These are phyloP conservation scores for Emmelina monodactyla DNA, from an alignment of 2,888 invertebrate genomes.

Conservation along the genomic window DNA sequence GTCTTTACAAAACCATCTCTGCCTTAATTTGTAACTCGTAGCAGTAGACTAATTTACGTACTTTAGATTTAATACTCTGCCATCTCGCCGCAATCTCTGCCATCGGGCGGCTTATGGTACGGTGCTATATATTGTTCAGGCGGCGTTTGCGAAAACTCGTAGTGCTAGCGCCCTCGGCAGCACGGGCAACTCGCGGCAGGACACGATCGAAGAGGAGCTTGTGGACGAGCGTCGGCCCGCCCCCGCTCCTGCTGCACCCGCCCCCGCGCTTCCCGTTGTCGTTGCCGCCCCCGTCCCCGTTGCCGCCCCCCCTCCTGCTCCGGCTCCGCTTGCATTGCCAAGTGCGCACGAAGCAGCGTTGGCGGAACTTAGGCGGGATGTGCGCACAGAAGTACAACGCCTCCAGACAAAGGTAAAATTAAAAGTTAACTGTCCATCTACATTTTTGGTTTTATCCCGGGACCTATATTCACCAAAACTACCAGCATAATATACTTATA, in stretches of 20 bases:
- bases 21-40: too few species aligned
- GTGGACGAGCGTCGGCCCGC: constrained; percentile 59
- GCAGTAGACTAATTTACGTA: too few species aligned
- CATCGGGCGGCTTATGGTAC: too few species aligned
- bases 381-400: constrained; percentile 47
- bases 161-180: constrained; percentile 50
- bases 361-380: constrained; percentile 52
- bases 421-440: too few species aligned
- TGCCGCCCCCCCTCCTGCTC: constrained; percentile 28
- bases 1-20: too few species aligned
- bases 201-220: constrained; percentile 80
- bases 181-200: constrained; percentile 67
- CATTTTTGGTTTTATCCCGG: too few species aligned
- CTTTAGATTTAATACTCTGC: too few species aligned
- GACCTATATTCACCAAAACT: too few species aligned
- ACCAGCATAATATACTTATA: too few species aligned
- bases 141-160: constrained; percentile 37
- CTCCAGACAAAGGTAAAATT: constrained; percentile 55
- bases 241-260: constrained; percentile 28
- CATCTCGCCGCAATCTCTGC: too few species aligned
- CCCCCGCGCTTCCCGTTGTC: constrained; percentile 20
- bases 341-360: constrained; percentile 60
- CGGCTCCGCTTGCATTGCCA: constrained; percentile 20
- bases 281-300: constrained; percentile 23
- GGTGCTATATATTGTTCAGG: too few species aligned